Percentiles rank a stretch among this genome's conserved stretches.
Evolutionary conservation across 1,140 invertebrate species (phyloP).

Genomic region (Gryllus bimaculatus): DNA sequence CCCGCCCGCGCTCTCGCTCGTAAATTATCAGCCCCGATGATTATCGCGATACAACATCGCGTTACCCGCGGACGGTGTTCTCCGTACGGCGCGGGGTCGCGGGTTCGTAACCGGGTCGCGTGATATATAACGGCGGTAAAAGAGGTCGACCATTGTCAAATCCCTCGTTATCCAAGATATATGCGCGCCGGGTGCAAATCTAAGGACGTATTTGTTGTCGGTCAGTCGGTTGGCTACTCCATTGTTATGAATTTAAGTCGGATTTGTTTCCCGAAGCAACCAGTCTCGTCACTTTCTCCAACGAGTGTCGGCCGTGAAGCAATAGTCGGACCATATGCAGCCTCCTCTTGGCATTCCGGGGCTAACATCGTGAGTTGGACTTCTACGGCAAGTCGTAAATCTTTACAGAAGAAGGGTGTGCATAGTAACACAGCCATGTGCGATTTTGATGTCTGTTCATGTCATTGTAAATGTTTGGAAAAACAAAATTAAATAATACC

Average conservation of each 20-base stretch:
- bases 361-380: too few relatives aligned
- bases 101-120: neutral
- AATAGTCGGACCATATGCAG: too few relatives aligned
- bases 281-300: too few relatives aligned
- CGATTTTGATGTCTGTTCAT: too few relatives aligned
- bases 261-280: neutral
- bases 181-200: neutral
- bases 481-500: too few relatives aligned
- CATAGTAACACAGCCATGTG: too few relatives aligned
- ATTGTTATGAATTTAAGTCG: neutral
- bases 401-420: too few relatives aligned
- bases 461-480: too few relatives aligned
- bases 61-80: neutral
- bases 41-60: slow-evolving; percentile 1
- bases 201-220: neutral
- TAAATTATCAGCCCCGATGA: neutral
- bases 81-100: neutral
- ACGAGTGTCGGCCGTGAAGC: too few relatives aligned
- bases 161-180: slow-evolving; percentile 4
- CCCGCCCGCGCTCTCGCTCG: neutral
- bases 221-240: neutral
- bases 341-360: too few relatives aligned
- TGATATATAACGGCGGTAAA: neutral
- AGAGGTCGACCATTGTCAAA: neutral
- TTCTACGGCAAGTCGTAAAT: too few relatives aligned